Base-by-base conservation (phyloP, 2,888 invertebrate species). In the Mayetiola destructor region DNA sequence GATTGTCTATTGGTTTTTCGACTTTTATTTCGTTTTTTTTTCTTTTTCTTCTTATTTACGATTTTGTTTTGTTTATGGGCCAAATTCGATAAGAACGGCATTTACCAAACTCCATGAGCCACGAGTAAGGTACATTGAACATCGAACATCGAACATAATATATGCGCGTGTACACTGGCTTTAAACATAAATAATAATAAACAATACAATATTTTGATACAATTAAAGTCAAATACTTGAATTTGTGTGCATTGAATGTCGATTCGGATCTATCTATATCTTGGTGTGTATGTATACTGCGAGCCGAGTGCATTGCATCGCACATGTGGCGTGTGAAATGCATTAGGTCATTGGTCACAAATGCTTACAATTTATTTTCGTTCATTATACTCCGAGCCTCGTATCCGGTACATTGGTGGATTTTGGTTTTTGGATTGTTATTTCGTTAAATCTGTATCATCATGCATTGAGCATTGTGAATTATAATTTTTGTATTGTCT, bases 251-350 rank as follows among this genome's bases (percentile, higher is more conserved):
- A n/a, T n/a, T n/a, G n/a, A n/a, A n/a, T n/a, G n/a, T n/a, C n/a
- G n/a, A n/a, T n/a, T n/a, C n/a, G n/a, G n/a, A n/a, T n/a, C n/a
- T n/a, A n/a, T n/a, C n/a, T n/a, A n/a, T n/a, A n/a, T n/a, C n/a
- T n/a, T 23, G n/a, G 27, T 48, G 39, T 42, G 42, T 42, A 14
- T 48, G 27, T 9, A n/a, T 23, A 48, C 48, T 27, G 9, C 8
- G 20, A 39, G 14, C 12, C 36, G 12, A 9, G 12, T n/a, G n/a
- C 4, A 14, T 4, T 14, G 36, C 4, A 27, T 48, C 27, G 48
- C 48, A 27, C 48, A 48, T 48, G 48, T 48, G 48, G 48, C 48
- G 48, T 48, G 48, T 48, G 48, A 48, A 48, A 48, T 48, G 48
- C 48, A 48, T 48, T 37, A 48, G 48, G 48, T 48, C 48, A 48